Percentiles rank a stretch among this genome's conserved stretches.
phyloP scores from a whole-genome alignment of 2,797 vertebrate genomes.

The Fratercula arctica region DNA sequence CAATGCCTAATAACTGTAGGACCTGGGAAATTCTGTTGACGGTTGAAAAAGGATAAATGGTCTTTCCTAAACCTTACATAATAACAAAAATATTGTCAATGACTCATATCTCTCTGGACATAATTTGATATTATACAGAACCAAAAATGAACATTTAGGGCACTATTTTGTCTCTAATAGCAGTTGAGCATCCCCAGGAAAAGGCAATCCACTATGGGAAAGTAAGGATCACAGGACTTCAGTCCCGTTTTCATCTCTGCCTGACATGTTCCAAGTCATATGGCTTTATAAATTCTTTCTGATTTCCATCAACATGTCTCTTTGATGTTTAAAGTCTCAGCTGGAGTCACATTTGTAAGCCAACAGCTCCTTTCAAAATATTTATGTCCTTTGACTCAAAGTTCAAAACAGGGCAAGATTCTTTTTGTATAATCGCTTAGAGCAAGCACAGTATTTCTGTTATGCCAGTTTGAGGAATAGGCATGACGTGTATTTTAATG shows the following conservation, averaged over 20 bases:
- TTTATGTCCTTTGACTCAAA: slow-evolving; percentile 38
- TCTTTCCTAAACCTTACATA: not conserved
- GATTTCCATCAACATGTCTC: slow-evolving; percentile 11
- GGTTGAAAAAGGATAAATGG: not conserved
- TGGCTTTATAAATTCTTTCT: slow-evolving; percentile 8
- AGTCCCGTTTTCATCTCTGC: slow-evolving; percentile 36
- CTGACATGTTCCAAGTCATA: slow-evolving; percentile 30
- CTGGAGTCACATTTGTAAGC: slow-evolving; percentile 20
- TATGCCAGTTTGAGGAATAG: not conserved
- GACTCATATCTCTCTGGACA: not conserved
- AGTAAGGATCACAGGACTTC: slow-evolving; percentile 32
- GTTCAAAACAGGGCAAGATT: slow-evolving; percentile 38
- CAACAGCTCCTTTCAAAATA: slow-evolving; percentile 56
- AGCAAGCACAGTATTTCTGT: slow-evolving; percentile 15
- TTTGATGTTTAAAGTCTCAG: slow-evolving; percentile 55
- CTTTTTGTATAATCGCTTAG: not conserved
- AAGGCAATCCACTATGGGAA: not conserved
- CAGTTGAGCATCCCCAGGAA: not conserved
- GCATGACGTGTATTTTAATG: not conserved
- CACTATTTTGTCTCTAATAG: not conserved
- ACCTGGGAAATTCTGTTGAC: not conserved
- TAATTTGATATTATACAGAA: not conserved
- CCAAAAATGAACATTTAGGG: not conserved
- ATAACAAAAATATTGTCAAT: not conserved
- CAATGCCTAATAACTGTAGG: not conserved